Evolutionary conservation across 2,113 vertebrate species (phyloP).

Genomic region (Thomomys bottae): DNA sequence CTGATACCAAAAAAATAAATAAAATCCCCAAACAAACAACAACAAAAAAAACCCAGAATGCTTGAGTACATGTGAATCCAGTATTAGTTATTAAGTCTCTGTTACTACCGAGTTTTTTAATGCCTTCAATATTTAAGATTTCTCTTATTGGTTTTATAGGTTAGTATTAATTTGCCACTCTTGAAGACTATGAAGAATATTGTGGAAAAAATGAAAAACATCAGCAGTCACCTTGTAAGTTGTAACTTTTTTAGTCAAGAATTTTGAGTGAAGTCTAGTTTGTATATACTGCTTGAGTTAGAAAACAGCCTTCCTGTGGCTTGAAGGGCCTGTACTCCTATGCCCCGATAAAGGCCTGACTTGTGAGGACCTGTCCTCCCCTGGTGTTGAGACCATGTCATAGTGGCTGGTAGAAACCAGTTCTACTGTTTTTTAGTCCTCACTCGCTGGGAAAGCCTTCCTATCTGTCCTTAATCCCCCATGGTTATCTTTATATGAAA

Average conservation of each 20-base stretch:
- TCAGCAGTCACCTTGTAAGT: constrained; percentile 93
- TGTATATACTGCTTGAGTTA: too few species aligned
- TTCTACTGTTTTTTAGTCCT: too few species aligned
- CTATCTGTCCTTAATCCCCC: too few species aligned
- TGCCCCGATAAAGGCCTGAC: too few species aligned
- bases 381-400: too few species aligned
- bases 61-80: fast-evolving
- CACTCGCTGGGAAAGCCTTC: too few species aligned
- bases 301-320: not conserved
- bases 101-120: fast-evolving
- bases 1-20: too few species aligned
- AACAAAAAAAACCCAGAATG: not conserved
- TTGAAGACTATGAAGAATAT: constrained; percentile 96
- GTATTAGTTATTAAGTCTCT: not conserved
- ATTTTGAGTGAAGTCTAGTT: too few species aligned
- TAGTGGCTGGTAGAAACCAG: too few species aligned
- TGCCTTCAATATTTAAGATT: not conserved
- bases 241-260: not conserved
- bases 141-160: constrained; percentile 83
- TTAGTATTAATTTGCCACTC: constrained; percentile 94
- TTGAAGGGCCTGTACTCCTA: too few species aligned
- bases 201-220: constrained; percentile 97
- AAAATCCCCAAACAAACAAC: too few species aligned
- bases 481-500: too few species aligned
- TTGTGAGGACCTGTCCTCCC: not conserved